Evolutionary conservation across 2,888 invertebrate genomes (phyloP), one percentile per base, ranked within the genome.

Genomic region (Nemurella pictetii): DNA sequence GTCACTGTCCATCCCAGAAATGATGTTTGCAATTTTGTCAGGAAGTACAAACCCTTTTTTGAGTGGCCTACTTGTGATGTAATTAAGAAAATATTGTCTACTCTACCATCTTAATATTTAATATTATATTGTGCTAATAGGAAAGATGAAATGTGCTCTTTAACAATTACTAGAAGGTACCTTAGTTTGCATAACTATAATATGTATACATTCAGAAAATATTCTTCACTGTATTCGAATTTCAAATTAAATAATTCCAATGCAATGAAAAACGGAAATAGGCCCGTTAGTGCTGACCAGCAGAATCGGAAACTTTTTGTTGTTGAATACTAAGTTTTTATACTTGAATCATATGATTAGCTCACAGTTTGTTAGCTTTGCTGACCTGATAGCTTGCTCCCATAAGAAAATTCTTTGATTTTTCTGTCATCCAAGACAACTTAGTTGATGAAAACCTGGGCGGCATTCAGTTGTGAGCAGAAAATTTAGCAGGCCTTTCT

Each of bases 121-220:
- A 55, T 55, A 55, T 55, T 55, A 12, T 55, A 55, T 55, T 55
- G 55, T 55, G 20, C 3, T 55, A 55, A 55, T 55, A 55, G 9
- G 55, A 55, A 15, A n/a, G 5, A 55, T 55, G 2, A 7, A 55
- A 55, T 12, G 12, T 55, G 55, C 55, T 55, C 55, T 55, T 55
- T 20, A 55, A 55, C 55, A 55, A n/a, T 55, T 55, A 20, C 20
- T 55, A 55, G 55, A 2, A 7, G 9, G 55, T 55, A 55, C 4
- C 55, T 20, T 55, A 30, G 29, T 78, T 78, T 78, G 30, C 12
- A 78, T 28, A 25, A 74, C 26, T 78, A 12, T 30, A 75, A 75
- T 55, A 12, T 28, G 30, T 29, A 78, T n/a, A 78, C 27, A 77
- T 30, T 78, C 78, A 78, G 29, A 78, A 78, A 29, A 29, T 78